A percentile compares a stretch with the other conserved stretches of the same genome.
Evolutionary conservation across 2,888 invertebrate genomes (phyloP).

Genomic region (Habrosyne pyritoides): DNA sequence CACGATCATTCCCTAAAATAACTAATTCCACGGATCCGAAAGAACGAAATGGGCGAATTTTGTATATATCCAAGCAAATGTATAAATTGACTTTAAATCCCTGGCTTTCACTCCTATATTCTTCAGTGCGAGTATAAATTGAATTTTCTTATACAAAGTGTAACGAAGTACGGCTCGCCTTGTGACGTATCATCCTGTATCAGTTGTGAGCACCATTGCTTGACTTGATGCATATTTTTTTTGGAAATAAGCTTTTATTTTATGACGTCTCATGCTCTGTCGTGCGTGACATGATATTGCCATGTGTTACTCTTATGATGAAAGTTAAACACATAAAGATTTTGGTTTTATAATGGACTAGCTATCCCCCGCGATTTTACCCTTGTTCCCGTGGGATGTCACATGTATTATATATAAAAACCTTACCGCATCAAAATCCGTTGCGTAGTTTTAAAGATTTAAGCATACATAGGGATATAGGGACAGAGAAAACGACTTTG

Average conservation of each 20-base stretch:
- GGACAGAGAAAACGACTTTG: too few species aligned
- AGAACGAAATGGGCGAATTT: slow-evolving; percentile 12
- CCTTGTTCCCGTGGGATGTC: too few species aligned
- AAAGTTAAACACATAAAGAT: too few species aligned
- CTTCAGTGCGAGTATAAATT: slow-evolving; percentile 53
- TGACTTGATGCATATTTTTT: slow-evolving; percentile 7
- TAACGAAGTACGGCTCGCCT: slow-evolving; percentile 18
- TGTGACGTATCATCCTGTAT: slow-evolving; percentile 6
- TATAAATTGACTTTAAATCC: slow-evolving; percentile 65
- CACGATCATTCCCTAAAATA: background rate
- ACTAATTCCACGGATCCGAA: slow-evolving; percentile 4
- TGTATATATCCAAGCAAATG: slow-evolving; percentile 33
- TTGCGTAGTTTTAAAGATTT: too few species aligned
- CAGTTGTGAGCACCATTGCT: slow-evolving; percentile 8
- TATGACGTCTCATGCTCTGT: slow-evolving; percentile 6
- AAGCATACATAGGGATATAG: too few species aligned
- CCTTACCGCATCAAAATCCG: too few species aligned
- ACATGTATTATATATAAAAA: too few species aligned
- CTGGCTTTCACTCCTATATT: slow-evolving; percentile 45
- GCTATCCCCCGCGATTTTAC: too few species aligned
- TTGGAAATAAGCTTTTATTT: slow-evolving; percentile 8
- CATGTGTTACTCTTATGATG: background rate
- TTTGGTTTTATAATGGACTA: too few species aligned
- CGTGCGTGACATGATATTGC: background rate
- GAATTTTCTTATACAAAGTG: slow-evolving; percentile 43